Evolutionary conservation across 2,113 vertebrate species (phyloP).

Genomic region (Ophthalmolycus amberensis): DNA sequence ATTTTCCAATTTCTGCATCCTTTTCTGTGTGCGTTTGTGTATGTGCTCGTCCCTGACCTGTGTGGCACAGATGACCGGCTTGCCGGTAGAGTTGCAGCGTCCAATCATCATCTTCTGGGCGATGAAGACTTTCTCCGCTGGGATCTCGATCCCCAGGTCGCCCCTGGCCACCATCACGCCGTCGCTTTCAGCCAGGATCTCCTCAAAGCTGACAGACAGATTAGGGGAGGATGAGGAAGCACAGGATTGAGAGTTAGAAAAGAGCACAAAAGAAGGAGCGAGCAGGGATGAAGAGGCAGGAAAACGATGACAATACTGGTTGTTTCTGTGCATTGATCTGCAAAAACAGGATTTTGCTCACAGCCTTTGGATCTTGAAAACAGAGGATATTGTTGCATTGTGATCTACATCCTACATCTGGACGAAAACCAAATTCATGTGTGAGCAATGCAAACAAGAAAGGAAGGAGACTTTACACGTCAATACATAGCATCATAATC

Average conservation of each 20-base stretch:
- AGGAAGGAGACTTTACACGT: neutral
- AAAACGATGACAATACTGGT: neutral
- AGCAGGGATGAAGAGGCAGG: neutral
- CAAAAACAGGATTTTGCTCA: neutral
- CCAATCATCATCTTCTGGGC: conserved; percentile 98
- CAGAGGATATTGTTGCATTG: neutral
- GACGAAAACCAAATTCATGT: conserved; percentile 4
- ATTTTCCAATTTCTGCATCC: neutral
- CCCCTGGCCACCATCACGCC: conserved; percentile 95
- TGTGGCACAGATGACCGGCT: conserved; percentile 93
- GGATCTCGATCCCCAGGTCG: conserved; percentile 93
- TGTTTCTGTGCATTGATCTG: neutral
- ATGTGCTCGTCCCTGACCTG: conserved; percentile 82
- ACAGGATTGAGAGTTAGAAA: neutral
- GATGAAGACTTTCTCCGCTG: conserved; percentile 91
- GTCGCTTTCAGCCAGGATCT: conserved; percentile 90
- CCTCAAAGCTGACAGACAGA: conserved; percentile 85
- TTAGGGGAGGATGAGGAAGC: conserved; percentile 3
- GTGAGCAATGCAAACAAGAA: neutral
- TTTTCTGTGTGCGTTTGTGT: neutral
- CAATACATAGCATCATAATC: neutral
- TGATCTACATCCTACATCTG: conserved; percentile 21
- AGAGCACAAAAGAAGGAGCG: neutral
- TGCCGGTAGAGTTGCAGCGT: conserved; percentile 90
- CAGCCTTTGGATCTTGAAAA: conserved; percentile 17